Evolutionary conservation across 2,888 invertebrate genomes (phyloP).

Genomic region (Clitarchus hookeri): DNA sequence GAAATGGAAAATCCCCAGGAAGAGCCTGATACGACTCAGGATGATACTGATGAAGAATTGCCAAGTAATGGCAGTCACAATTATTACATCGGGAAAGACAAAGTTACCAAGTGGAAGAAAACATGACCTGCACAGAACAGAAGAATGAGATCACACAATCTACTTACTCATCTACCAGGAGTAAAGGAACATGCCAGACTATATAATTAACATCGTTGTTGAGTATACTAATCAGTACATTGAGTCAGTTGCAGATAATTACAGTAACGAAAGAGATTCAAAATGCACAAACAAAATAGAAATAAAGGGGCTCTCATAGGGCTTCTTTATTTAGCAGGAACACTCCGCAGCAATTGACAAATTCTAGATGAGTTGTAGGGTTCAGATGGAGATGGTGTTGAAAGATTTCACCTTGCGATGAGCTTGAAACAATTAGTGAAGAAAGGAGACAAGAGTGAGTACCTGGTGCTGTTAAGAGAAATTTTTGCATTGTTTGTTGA

Average conservation of each 20-base stretch:
- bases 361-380: background rate
- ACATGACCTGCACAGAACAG: background rate
- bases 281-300: constrained; percentile 11
- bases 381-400: background rate
- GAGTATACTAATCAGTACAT: constrained; percentile 12
- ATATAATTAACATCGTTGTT: background rate
- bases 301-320: background rate
- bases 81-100: background rate
- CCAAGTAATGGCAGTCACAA: background rate
- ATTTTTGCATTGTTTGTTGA: constrained; percentile 45
- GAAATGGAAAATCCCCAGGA: background rate
- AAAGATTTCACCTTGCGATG: background rate
- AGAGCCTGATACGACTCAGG: background rate
- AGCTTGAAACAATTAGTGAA: constrained; percentile 32
- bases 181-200: background rate
- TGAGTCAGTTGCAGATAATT: too few species aligned
- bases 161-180: constrained; percentile 11
- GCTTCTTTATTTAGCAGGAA: constrained; percentile 17
- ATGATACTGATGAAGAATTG: background rate
- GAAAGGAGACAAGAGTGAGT: constrained; percentile 39
- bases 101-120: background rate
- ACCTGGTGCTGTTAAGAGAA: constrained; percentile 40
- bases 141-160: background rate
- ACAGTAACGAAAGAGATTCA: constrained; percentile 17
- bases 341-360: background rate